Evolutionary conservation across 2,797 vertebrate species (phyloP).

Genomic region (Protosalanx chinensis): DNA sequence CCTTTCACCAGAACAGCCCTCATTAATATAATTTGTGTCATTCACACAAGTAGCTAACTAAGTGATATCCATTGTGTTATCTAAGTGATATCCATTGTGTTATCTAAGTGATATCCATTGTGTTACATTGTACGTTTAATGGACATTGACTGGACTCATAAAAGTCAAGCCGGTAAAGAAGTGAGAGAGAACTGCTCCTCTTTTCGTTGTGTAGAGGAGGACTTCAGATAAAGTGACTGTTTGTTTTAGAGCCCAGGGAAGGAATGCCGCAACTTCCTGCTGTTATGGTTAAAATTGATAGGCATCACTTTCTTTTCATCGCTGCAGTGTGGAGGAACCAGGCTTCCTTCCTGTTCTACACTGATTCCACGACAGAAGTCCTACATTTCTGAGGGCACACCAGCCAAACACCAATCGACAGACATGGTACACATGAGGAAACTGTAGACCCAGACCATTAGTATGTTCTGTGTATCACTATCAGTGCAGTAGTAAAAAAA

Average conservation of each 20-base stretch:
- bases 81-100: too few relatives aligned
- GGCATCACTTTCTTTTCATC: conserved; percentile 18
- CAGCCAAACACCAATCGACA: conserved; percentile 9
- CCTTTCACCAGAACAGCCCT: background rate
- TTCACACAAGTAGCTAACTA: background rate
- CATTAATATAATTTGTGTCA: background rate
- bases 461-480: too few relatives aligned
- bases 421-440: background rate
- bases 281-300: conserved; percentile 44
- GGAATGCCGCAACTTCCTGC: conserved; percentile 47
- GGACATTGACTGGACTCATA: background rate
- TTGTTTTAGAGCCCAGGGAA: background rate
- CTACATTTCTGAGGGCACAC: conserved; percentile 6
- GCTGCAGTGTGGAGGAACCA: conserved; percentile 9
- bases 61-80: too few relatives aligned
- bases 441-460: too few relatives aligned
- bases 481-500: too few relatives aligned
- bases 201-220: background rate
- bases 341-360: conserved; percentile 24
- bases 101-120: background rate
- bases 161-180: background rate
- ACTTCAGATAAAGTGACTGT: background rate
- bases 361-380: conserved; percentile 11
- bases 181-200: background rate
- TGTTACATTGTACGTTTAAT: background rate